These are phyloP conservation scores for Gobio gobio DNA, from an alignment of 2,113 vertebrate genomes.

Conservation along the genomic window DNA sequence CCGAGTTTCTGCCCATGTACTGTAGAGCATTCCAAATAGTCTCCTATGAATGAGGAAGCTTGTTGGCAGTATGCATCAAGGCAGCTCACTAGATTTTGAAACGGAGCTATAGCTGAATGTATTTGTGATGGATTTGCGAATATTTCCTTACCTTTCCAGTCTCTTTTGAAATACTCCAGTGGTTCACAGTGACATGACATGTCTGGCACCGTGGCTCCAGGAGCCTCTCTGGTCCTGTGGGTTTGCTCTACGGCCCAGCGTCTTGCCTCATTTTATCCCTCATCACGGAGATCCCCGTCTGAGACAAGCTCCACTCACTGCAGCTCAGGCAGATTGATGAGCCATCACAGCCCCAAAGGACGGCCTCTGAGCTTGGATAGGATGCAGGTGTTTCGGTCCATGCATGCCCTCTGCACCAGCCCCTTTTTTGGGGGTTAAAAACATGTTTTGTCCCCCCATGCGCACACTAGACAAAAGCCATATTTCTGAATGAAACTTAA, in stretches of 20 bases:
- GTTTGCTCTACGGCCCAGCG: conserved; percentile 34
- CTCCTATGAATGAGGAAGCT: no score
- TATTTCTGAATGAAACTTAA: not conserved
- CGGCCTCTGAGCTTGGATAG: conserved; percentile 60
- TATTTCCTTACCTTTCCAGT: not conserved
- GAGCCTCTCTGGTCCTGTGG: conserved; percentile 25
- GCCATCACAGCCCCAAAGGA: conserved; percentile 56
- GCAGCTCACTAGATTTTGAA: not conserved
- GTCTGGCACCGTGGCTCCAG: conserved; percentile 31
- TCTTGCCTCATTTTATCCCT: conserved; percentile 53
- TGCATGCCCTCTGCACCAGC: conserved; percentile 54
- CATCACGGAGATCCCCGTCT: conserved; percentile 30
- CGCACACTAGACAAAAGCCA: not conserved
- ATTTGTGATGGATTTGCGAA: not conserved
- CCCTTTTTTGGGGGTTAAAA: not conserved
- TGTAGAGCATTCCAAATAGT: no score
- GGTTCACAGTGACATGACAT: conserved; percentile 27
- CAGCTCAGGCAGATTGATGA: conserved; percentile 65
- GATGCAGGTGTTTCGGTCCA: conserved; percentile 65
- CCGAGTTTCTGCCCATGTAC: no score
- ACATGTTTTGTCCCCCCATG: not conserved
- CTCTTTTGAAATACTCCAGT: conserved; percentile 32
- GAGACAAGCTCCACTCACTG: conserved; percentile 20
- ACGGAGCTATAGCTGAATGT: not conserved
- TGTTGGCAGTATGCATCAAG: not conserved